Evolutionary conservation across 2,113 vertebrate species (phyloP).

Genomic region (Girardinichthys multiradiatus): DNA sequence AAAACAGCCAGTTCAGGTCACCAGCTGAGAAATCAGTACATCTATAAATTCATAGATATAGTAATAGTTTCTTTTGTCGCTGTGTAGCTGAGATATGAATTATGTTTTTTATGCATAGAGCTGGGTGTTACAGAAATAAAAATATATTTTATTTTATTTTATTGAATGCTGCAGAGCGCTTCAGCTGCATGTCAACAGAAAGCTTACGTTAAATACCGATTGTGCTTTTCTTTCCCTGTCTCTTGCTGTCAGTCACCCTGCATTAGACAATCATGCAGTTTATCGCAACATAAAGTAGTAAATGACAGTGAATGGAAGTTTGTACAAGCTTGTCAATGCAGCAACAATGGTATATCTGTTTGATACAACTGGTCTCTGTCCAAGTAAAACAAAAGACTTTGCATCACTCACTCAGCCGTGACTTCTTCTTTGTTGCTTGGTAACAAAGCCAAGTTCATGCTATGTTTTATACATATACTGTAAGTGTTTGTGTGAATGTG

Average conservation of each 20-base stretch:
- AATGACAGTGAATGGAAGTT: slow-evolving; percentile 49
- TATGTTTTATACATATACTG: slow-evolving; percentile 2
- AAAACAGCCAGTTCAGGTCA: background rate
- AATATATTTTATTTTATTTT: too few species aligned
- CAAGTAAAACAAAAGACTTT: slow-evolving; percentile 45
- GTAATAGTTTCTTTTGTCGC: background rate
- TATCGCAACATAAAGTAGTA: slow-evolving; percentile 47
- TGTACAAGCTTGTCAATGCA: slow-evolving; percentile 37
- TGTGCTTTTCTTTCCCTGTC: slow-evolving; percentile 18
- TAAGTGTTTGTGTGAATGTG: slow-evolving; percentile 21
- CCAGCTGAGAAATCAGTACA: background rate
- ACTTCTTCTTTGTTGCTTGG: slow-evolving; percentile 56
- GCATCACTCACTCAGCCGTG: slow-evolving; percentile 39
- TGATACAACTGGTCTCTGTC: slow-evolving; percentile 56
- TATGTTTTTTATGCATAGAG: background rate
- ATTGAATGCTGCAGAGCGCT: slow-evolving; percentile 8
- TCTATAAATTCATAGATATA: background rate
- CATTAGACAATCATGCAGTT: slow-evolving; percentile 48
- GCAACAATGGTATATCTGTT: slow-evolving; percentile 59
- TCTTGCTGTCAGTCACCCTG: background rate
- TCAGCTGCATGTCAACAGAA: background rate
- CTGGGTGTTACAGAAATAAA: too few species aligned
- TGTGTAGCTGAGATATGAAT: background rate
- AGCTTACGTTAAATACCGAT: background rate
- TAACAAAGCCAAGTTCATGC: slow-evolving; percentile 48